Percentiles rank a stretch among this genome's conserved stretches.
Evolutionary conservation across 1,140 invertebrate genomes (phyloP).

Genomic region (Carcinoscorpius rotundicauda): DNA sequence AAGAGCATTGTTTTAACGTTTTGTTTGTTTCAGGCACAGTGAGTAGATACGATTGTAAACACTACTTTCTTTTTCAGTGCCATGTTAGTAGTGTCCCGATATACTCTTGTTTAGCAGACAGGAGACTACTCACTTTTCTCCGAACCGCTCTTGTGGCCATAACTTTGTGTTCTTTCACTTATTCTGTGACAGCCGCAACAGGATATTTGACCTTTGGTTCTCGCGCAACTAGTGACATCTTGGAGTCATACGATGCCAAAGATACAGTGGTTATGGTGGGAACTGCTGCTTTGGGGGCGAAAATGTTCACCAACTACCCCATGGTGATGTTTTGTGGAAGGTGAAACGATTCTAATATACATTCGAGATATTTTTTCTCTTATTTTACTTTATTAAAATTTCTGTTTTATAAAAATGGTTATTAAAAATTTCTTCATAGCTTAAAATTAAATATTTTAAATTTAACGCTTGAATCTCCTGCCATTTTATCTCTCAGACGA

Average conservation of each 20-base stretch:
- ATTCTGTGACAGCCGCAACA: conserved; percentile 46
- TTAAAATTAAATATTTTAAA: too few relatives aligned
- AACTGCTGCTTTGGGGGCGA: conserved; percentile 46
- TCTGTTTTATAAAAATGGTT: too few relatives aligned
- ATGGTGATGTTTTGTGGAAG: conserved; percentile 52
- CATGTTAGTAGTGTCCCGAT: conserved; percentile 56
- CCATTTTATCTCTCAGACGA: too few relatives aligned
- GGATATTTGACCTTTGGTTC: conserved; percentile 53
- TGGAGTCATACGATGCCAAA: conserved; percentile 44
- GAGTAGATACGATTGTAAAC: too few relatives aligned
- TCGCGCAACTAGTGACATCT: conserved; percentile 46
- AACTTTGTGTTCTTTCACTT: conserved; percentile 44
- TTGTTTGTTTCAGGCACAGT: too few relatives aligned
- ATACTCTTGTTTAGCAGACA: conserved; percentile 40
- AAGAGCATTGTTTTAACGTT: too few relatives aligned
- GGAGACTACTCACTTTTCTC: conserved; percentile 39
- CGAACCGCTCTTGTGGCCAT: conserved; percentile 43
- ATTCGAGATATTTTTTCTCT: too few relatives aligned
- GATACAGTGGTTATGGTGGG: conserved; percentile 40
- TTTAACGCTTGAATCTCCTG: too few relatives aligned
- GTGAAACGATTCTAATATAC: conserved; percentile 20
- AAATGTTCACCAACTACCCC: conserved; percentile 55
- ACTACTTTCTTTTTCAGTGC: conserved; percentile 19
- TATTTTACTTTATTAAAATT: too few relatives aligned
- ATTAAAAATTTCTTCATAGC: too few relatives aligned